Percentiles rank a stretch among this genome's conserved stretches.
phyloP scores from a whole-genome alignment of 2,888 invertebrate genomes.

The Maniola hyperantus region DNA sequence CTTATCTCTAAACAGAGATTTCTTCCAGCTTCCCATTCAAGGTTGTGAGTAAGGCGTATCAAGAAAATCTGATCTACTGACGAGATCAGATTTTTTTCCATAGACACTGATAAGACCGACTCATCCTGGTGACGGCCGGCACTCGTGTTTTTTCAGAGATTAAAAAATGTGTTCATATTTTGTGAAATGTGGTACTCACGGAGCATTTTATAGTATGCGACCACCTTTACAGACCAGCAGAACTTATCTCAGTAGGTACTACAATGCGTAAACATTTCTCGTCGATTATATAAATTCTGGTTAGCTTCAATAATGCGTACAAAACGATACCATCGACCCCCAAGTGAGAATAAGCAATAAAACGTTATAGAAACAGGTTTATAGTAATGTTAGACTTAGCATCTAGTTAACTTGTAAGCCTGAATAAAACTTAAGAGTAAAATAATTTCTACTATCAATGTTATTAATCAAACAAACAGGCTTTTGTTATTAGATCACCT shows the following conservation, averaged over 20 bases:
- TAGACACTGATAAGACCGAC: no score
- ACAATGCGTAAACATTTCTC: conserved; percentile 33
- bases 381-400: neutral
- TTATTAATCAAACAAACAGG: conserved; percentile 14
- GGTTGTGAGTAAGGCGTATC: no score
- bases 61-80: no score
- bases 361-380: conserved; percentile 19
- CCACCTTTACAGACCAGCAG: conserved; percentile 27
- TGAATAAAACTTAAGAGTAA: conserved; percentile 5
- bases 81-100: no score
- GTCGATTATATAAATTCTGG: conserved; percentile 32
- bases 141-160: no score
- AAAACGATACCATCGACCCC: conserved; percentile 16
- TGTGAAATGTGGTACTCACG: neutral
- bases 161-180: no score
- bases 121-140: no score
- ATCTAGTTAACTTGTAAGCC: conserved; percentile 4
- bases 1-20: no score
- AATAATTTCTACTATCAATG: conserved; percentile 5
- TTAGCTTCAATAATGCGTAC: conserved; percentile 17
- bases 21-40: no score
- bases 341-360: conserved; percentile 26
- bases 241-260: conserved; percentile 35
- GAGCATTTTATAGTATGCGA: neutral
- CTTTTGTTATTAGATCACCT: conserved; percentile 1